phyloP scores from a whole-genome alignment of 37 sponge, comb jelly and placozoan species.

The Dysidea cf. avara region DNA sequence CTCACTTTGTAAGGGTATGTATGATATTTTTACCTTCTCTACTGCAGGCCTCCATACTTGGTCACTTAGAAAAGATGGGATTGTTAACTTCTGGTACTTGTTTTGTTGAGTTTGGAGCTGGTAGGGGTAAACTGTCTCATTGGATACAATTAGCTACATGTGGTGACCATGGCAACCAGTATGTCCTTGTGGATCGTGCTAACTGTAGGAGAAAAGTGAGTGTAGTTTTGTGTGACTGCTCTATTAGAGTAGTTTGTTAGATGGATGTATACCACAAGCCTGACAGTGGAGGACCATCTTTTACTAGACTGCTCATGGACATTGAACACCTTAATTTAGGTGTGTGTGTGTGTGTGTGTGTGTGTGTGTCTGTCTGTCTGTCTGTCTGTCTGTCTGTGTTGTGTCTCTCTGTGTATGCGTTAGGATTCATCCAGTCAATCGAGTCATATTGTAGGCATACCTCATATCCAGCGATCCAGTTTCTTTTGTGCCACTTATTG shows the following conservation, averaged over 20 bases:
- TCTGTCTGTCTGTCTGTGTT: slow-evolving; percentile 5
- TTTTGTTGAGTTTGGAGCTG: slow-evolving; percentile 92
- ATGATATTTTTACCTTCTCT: not conserved
- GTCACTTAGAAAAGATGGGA: slow-evolving; percentile 47
- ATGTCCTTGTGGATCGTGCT: slow-evolving; percentile 68
- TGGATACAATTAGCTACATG: slow-evolving; percentile 23
- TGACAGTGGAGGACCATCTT: slow-evolving; percentile 45
- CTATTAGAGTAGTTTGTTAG: slow-evolving; percentile 4
- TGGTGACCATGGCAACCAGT: slow-evolving; percentile 18
- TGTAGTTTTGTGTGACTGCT: not conserved
- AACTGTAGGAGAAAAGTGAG: slow-evolving; percentile 54
- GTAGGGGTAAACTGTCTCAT: slow-evolving; percentile 72
- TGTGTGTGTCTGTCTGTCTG: slow-evolving; percentile 32
- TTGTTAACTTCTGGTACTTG: slow-evolving; percentile 39
- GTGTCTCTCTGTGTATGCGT: slow-evolving; percentile 11
- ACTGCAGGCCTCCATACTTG: slow-evolving; percentile 73
- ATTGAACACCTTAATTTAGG: slow-evolving; percentile 70
- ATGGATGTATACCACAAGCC: slow-evolving; percentile 10
- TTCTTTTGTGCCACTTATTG: too few relatives aligned
- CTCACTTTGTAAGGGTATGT: not conserved
- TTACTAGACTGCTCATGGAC: slow-evolving; percentile 76
- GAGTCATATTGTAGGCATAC: too few relatives aligned
- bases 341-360: slow-evolving; percentile 34
- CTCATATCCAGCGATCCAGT: too few relatives aligned
- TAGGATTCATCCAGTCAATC: too few relatives aligned